Percentiles rank a stretch among this genome's conserved stretches.
Evolutionary conservation across 1,140 invertebrate species (phyloP).

Genomic region (Teleopsis dalmanni): DNA sequence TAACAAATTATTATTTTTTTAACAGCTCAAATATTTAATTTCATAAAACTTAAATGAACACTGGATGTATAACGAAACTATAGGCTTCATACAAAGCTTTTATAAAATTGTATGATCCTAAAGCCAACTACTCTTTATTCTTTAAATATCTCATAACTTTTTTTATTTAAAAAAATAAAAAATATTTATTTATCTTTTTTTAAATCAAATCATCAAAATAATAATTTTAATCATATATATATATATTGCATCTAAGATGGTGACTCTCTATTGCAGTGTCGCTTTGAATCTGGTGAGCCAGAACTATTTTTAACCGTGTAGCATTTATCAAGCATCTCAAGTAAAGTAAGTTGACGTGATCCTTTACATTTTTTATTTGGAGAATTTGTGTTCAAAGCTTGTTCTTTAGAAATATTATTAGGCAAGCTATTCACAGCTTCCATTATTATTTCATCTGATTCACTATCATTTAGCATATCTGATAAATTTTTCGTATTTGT

Average conservation of each 20-base stretch:
- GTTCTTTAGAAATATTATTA: neutral
- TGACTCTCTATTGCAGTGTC: constrained; percentile 5
- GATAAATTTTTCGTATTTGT: neutral
- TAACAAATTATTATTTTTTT: no score
- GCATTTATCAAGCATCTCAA: constrained; percentile 17
- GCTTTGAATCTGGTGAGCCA: constrained; percentile 9
- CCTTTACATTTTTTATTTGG: neutral
- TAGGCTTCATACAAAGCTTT: no score
- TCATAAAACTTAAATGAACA: no score
- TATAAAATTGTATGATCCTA: no score
- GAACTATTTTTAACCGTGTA: constrained; percentile 8
- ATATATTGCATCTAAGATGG: neutral
- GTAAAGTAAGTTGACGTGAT: constrained; percentile 12
- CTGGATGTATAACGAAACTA: no score
- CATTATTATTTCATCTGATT: constrained; percentile 17
- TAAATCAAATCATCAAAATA: neutral
- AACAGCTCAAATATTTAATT: no score
- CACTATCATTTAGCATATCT: constrained; percentile 13
- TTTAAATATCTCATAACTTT: no score
- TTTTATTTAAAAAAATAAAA: neutral
- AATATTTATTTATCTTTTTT: neutral
- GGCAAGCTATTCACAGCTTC: constrained; percentile 8
- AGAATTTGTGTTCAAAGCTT: neutral
- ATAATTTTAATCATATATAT: neutral
- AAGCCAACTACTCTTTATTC: no score